Conservation (phyloP, 2,888 invertebrate species). For the Dexiosoma caninum region DNA sequence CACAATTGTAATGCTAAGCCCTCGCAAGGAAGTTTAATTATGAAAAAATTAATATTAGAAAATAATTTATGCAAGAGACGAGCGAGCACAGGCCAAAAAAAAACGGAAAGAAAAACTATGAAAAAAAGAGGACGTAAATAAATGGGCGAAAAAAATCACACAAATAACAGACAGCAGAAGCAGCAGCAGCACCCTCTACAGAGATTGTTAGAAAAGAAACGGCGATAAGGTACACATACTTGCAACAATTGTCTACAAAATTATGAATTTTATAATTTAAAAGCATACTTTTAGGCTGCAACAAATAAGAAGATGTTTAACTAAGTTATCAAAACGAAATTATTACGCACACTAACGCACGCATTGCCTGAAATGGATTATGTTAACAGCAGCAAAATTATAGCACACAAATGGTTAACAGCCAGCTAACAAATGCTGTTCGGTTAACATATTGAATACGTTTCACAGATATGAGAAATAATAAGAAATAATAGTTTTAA, state of each 20-base stretch:
- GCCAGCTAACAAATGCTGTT: not conserved
- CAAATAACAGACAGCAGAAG: too few relatives aligned
- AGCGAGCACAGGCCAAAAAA: not conserved
- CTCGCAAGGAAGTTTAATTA: conserved; percentile 54
- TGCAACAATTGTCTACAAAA: conserved; percentile 1
- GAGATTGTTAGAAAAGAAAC: conserved; percentile 17
- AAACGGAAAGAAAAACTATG: not conserved
- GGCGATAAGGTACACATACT: conserved; percentile 40
- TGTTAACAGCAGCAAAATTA: conserved; percentile 1
- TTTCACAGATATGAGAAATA: not conserved
- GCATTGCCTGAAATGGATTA: conserved; percentile 1
- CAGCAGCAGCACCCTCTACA: conserved; percentile 50
- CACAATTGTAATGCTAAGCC: conserved; percentile 7
- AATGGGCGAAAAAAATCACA: not conserved
- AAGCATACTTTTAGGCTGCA: conserved; percentile 59
- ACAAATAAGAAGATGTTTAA: conserved; percentile 36
- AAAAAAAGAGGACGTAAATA: too few relatives aligned
- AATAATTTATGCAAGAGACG: conserved; percentile 46
- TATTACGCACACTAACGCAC: conserved; percentile 57
- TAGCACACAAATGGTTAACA: not conserved
- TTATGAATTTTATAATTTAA: conserved; percentile 53
- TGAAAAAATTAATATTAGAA: conserved; percentile 28
- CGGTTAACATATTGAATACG: too few relatives aligned
- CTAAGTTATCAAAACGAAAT: conserved; percentile 43
- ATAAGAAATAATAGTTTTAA: too few relatives aligned